Percentiles rank a stretch among this genome's conserved stretches.
Conservation (phyloP, 2,888 invertebrate genomes). For the Pecten maximus region DNA sequence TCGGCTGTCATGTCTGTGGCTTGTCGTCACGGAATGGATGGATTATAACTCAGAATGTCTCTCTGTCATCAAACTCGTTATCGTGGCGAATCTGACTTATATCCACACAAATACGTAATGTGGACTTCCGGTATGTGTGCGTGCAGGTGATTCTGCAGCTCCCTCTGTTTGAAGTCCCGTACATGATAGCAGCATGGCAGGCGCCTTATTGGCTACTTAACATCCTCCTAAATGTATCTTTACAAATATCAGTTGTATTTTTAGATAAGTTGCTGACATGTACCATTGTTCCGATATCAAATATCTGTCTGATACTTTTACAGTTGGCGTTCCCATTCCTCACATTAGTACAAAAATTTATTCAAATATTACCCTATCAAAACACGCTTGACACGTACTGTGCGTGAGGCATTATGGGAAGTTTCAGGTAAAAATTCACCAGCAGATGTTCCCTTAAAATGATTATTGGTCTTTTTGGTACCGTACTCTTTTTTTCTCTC, state of each 20-base stretch:
- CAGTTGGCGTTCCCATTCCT: neutral
- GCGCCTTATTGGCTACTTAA: no score
- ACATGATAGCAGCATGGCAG: neutral
- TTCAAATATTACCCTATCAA: neutral
- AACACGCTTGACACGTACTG: neutral
- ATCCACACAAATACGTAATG: neutral
- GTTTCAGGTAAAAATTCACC: neutral
- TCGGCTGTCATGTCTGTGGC: neutral
- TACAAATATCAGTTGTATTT: no score
- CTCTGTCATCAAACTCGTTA: neutral
- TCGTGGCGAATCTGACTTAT: neutral
- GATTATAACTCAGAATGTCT: neutral
- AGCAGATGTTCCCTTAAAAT: neutral
- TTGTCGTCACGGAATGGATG: neutral
- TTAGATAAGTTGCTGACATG: no score
- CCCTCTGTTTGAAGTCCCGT: neutral
- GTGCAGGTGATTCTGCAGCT: neutral
- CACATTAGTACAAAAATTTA: no score
- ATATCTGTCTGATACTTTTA: neutral
- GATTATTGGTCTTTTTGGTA: neutral
- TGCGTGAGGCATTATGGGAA: neutral
- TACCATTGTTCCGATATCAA: neutral
- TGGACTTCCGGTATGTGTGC: neutral
- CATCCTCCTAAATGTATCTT: no score
- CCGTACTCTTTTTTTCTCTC: neutral